phyloP scores from a whole-genome alignment of 2,888 invertebrate genomes.

The Tortrix viridana region DNA sequence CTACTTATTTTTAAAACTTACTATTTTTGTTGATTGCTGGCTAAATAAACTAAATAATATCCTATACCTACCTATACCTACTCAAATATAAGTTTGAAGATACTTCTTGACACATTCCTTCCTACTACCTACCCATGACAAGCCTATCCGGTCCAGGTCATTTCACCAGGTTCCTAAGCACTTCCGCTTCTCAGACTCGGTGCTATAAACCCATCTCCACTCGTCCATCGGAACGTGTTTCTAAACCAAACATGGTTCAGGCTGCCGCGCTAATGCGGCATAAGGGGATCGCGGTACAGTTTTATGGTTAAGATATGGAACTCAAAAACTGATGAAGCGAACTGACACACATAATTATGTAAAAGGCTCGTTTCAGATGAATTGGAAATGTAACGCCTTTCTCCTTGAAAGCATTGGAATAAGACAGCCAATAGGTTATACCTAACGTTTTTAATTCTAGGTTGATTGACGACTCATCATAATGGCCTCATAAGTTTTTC shows the following conservation, averaged over 20 bases:
- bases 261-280: constrained; percentile 3
- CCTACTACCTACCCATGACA: too few relatives aligned
- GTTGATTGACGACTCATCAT: too few relatives aligned
- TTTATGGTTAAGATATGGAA: constrained; percentile 22
- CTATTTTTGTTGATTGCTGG: too few relatives aligned
- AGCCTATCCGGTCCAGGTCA: constrained; percentile 9
- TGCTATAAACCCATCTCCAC: constrained; percentile 26
- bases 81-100: too few relatives aligned
- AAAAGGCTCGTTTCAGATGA: not conserved
- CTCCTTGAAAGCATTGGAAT: not conserved
- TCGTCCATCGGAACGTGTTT: constrained; percentile 21
- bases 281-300: constrained; percentile 24
- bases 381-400: constrained; percentile 5
- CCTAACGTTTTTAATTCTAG: not conserved
- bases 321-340: constrained; percentile 19
- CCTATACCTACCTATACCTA: too few relatives aligned
- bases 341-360: constrained; percentile 22
- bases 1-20: too few relatives aligned
- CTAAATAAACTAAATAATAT: too few relatives aligned
- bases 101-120: too few relatives aligned
- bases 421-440: not conserved
- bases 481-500: too few relatives aligned
- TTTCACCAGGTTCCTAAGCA: constrained; percentile 10
- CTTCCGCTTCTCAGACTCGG: constrained; percentile 9
- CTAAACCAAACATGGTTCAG: constrained; percentile 25